These are phyloP conservation scores for Dallia pectoralis DNA, from an alignment of 2,797 vertebrate genomes.

Conservation along the genomic window DNA sequence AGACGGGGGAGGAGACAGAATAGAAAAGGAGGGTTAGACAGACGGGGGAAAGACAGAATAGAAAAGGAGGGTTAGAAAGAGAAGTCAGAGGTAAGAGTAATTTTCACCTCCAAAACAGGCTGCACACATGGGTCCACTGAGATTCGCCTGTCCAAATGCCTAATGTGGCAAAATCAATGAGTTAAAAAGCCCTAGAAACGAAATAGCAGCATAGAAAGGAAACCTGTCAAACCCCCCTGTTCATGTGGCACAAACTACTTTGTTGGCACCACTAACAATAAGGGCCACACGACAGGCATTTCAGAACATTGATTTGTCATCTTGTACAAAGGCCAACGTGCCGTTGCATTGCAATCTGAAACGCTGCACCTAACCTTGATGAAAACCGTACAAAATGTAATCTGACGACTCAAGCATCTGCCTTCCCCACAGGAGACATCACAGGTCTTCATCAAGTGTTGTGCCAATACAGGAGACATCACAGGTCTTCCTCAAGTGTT, in stretches of 20 bases:
- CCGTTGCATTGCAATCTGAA: slow-evolving; percentile 8
- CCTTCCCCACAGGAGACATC: neutral
- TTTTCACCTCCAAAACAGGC: neutral
- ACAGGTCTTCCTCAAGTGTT: too few species aligned
- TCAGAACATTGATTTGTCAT: slow-evolving; percentile 14
- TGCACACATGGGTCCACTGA: neutral
- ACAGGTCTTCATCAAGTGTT: neutral
- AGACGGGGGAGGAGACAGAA: neutral
- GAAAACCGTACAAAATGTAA: neutral
- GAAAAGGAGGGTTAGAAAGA: slow-evolving; percentile 5
- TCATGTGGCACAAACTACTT: slow-evolving; percentile 13
- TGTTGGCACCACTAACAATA: slow-evolving; percentile 12
- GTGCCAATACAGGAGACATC: neutral
- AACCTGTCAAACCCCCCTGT: neutral
- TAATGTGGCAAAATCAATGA: too few species aligned
- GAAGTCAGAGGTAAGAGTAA: neutral
- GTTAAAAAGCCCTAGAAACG: neutral
- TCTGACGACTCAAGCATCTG: neutral
- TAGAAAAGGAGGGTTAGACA: neutral
- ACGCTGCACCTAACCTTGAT: neutral
- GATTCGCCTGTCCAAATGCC: too few species aligned
- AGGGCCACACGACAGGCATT: slow-evolving; percentile 19
- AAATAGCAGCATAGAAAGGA: neutral
- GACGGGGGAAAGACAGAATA: neutral
- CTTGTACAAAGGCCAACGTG: slow-evolving; percentile 1